These are phyloP conservation scores for Crotalus viridis DNA, from an alignment of 2,113 vertebrate genomes.

Conservation along the genomic window DNA sequence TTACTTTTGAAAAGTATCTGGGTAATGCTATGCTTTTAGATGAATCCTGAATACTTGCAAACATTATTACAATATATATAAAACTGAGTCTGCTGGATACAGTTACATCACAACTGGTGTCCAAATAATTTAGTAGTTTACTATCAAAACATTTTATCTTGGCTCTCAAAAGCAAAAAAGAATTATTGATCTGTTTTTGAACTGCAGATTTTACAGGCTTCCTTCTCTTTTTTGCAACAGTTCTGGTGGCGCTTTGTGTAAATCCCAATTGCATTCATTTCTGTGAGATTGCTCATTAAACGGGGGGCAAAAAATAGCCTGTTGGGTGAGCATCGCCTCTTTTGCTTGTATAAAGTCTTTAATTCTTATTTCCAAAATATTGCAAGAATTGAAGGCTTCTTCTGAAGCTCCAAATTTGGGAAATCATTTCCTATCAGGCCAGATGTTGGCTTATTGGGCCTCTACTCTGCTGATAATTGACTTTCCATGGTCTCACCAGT, in stretches of 20 bases:
- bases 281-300: conserved; percentile 27
- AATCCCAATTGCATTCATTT: not conserved
- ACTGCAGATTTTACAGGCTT: not conserved
- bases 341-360: not conserved
- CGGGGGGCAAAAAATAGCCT: not conserved
- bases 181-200: not conserved
- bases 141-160: conserved; percentile 35
- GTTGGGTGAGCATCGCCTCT: not conserved
- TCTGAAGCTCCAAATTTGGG: not conserved
- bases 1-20: not conserved
- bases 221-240: not conserved
- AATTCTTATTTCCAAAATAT: not conserved
- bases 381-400: not conserved
- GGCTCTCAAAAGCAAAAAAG: conserved; percentile 20
- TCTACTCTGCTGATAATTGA: not conserved
- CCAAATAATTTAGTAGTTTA: not conserved
- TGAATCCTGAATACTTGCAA: conserved; percentile 19
- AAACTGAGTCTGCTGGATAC: not conserved
- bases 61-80: conserved; percentile 16
- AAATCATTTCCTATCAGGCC: not conserved
- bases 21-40: conserved; percentile 5
- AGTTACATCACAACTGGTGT: not conserved
- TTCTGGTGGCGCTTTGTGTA: not conserved
- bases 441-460: not conserved
- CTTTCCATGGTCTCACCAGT: not conserved